These are phyloP conservation scores for Euthynnus affinis DNA, from an alignment of 2,797 vertebrate species.

Conservation along the genomic window DNA sequence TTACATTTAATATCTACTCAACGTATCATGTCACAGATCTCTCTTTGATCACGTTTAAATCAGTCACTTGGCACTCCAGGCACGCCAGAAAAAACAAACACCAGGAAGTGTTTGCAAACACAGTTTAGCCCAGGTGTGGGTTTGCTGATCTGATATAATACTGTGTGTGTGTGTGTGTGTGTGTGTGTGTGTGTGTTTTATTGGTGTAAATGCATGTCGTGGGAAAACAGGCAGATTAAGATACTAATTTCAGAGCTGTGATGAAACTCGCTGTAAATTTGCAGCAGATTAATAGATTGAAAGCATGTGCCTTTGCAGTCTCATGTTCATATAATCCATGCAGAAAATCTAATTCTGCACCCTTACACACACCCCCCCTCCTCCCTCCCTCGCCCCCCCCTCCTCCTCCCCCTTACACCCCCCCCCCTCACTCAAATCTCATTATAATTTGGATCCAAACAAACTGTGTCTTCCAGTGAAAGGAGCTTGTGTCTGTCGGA, in stretches of 20 bases:
- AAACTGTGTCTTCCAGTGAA: constrained; percentile 63
- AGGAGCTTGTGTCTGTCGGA: constrained; percentile 73
- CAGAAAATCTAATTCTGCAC: constrained; percentile 76
- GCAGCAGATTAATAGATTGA: constrained; percentile 72
- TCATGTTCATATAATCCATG: constrained; percentile 70
- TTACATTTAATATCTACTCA: not conserved
- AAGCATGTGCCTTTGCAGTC: constrained; percentile 76
- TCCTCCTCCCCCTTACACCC: no score
- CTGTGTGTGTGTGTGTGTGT: not conserved
- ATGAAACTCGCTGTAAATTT: constrained; percentile 54
- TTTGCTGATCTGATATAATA: constrained; percentile 2
- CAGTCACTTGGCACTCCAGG: not conserved
- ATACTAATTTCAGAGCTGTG: constrained; percentile 52
- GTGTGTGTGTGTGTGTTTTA: not conserved
- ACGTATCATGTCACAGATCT: not conserved
- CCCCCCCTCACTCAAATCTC: constrained; percentile 66
- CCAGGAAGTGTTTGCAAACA: not conserved
- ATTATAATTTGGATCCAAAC: constrained; percentile 79
- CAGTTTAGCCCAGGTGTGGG: not conserved
- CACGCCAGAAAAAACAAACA: constrained; percentile 9
- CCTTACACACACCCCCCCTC: not conserved
- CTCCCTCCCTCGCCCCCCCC: no score
- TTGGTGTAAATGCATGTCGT: constrained; percentile 4
- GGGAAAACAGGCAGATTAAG: constrained; percentile 35
- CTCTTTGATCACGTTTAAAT: not conserved